These are phyloP conservation scores for Bombus difficillimus DNA, from an alignment of 1,140 invertebrate species.

Conservation along the genomic window DNA sequence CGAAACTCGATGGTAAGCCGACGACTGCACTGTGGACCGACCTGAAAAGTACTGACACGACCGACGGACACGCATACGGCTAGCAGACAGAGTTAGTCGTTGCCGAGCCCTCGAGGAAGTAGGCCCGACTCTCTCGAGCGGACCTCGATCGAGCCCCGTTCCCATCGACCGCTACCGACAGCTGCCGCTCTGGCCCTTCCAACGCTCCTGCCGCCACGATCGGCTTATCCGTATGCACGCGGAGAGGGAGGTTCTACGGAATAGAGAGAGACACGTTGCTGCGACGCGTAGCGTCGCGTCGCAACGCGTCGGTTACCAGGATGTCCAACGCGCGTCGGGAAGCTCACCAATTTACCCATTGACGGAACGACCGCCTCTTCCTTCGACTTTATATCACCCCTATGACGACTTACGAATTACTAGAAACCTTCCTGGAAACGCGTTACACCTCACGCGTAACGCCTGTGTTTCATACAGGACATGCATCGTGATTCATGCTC, in stretches of 20 bases:
- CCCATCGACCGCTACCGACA: constrained; percentile 41
- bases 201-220: constrained; percentile 50
- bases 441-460: constrained; percentile 25
- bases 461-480: neutral
- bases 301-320: constrained; percentile 5
- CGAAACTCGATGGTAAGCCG: constrained; percentile 25
- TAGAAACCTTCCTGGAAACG: constrained; percentile 27
- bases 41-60: constrained; percentile 44
- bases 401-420: too few species aligned
- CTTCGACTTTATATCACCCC: too few species aligned
- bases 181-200: constrained; percentile 53
- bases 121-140: constrained; percentile 22
- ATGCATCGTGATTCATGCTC: constrained; percentile 42
- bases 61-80: constrained; percentile 44
- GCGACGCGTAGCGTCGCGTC: constrained; percentile 2
- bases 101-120: constrained; percentile 56
- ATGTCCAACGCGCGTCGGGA: constrained; percentile 23
- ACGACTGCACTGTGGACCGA: constrained; percentile 46
- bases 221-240: constrained; percentile 49
- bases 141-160: constrained; percentile 30
- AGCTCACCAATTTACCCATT: constrained; percentile 8
- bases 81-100: constrained; percentile 43
- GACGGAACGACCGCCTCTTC: constrained; percentile 1
- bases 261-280: neutral
- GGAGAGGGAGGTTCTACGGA: neutral